Base-by-base conservation (phyloP, 2,797 vertebrate species). In the Tapirus indicus region DNA sequence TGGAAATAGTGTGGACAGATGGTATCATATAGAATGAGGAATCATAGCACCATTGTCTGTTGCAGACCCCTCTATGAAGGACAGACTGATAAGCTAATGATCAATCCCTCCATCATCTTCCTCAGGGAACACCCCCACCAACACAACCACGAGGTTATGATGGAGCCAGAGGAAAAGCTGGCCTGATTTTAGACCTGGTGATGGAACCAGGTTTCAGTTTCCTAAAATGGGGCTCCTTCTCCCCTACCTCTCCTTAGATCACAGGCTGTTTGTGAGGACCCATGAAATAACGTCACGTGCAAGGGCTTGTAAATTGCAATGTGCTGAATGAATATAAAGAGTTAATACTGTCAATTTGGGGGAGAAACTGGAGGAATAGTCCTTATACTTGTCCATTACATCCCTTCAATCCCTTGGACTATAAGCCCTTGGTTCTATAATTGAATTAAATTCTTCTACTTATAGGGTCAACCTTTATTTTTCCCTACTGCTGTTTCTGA, bases 211-310 rank as follows among this genome's bases (percentile, higher is more conserved):
- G n/a, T 14, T 58, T 72, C 64, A 0, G 27, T 52, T n/a, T 78
- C 56, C 69, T 35, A 54, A 54, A 6, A 7, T 49, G 5, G 35
- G 17, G n/a, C 1, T 68, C 47, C 4, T 32, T 2, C 5, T 10
- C 3, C 41, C 16, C 25, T 7, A 6, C 35, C 8, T 29, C 1
- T 23, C 9, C 38, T 82, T 5, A 8, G 12, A 77, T 80, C 21
- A 2, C 5, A 29, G 66, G 29, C 14, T 35, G 3, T 82, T 49
- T 17, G 49, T 71, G 49, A 58, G 17, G 27, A 41, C 25, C 17
- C 47, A 0, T 4, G 5, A 62, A n/a, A 7, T 13, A 71, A n/a
- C 6, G 47, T 16, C 23, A 10, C 0, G 0, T 18, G 27, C 62
- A 79, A 89, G 32, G 20, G 23, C n/a, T 64, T 38, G 12, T 25